Evolutionary conservation across 2,113 vertebrate genomes (phyloP).

Genomic region (Spheniscus mendiculus): DNA sequence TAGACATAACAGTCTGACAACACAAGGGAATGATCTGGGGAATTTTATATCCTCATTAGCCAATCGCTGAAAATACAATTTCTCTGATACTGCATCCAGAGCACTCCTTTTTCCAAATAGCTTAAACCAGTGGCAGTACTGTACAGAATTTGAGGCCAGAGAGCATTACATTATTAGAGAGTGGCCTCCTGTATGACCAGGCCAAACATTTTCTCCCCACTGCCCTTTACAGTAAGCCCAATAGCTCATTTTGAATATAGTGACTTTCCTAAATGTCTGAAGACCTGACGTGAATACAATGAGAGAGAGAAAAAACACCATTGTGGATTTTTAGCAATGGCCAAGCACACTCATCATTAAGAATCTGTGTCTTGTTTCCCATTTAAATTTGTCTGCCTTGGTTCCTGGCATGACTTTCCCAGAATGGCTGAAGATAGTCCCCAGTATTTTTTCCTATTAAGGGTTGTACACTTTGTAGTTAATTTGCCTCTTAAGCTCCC

Average conservation of each 20-base stretch:
- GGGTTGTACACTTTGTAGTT: background rate
- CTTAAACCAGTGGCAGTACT: background rate
- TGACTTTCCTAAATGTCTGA: background rate
- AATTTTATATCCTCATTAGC: constrained; percentile 50
- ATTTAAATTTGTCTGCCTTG: background rate
- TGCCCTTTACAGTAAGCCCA: background rate
- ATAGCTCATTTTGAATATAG: background rate
- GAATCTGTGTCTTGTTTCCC: background rate
- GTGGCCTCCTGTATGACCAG: background rate
- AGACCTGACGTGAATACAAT: background rate
- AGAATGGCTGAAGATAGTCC: background rate
- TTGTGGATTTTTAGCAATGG: background rate
- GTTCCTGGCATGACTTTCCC: background rate
- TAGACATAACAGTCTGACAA: constrained; percentile 50
- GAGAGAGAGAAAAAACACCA: background rate
- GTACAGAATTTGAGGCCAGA: background rate
- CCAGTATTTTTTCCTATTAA: background rate
- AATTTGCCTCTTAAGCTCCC: background rate
- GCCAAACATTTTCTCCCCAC: background rate
- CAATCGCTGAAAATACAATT: background rate
- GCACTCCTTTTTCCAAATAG: background rate
- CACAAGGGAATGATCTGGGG: background rate
- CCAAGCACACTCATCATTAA: background rate
- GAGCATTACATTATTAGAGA: background rate
- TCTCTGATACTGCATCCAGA: background rate